Base-by-base conservation (phyloP, 2,797 vertebrate genomes). In the Microctenopoma lineatum region DNA sequence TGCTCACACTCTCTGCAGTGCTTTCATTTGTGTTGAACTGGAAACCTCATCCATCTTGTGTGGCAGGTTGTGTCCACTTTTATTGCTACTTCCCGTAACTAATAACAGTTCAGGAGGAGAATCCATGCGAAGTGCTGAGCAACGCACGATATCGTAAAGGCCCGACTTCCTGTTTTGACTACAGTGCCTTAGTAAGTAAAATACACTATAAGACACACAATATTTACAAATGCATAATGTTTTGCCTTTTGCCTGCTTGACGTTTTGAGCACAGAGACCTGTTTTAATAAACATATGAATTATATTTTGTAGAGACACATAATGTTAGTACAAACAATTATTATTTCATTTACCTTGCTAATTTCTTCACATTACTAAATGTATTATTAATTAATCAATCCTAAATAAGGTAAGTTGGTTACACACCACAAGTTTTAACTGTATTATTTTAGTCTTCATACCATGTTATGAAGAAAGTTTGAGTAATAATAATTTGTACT, bases 81-180 rank as follows among this genome's bases (percentile, higher is more conserved):
- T 68, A 48, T 8, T 4, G 57, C 70, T 64, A 51, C 6, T 2
- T 55, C 46, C 74, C 60, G 82, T 91, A 88, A 85, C 77, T 41
- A 4, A 68, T 47, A 80, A 86, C 95, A 98, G 93, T 94, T 84
- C 93, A 93, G 70, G 96, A 98, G 85, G 92, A 94, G 70, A 93
- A 94, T 86, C 93, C 94, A 25, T 99, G 98, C 83, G 96, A 98
- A 74, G 94, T 98, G 69, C 94, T 98, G 81, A 96, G 96, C 84
- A 95, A 94, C 29, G 96, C 97, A 4, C 94, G 98, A 4, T 99
- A 98, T 88, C 94, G 98, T 57, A 97, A 96, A 95, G 97, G 97
- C 59, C 97, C 97, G 1, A 93, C 95, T 59, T 95, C 96, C 93
- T 99, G 98, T 94, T 99, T 98, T 67, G 98, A 99, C 93, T 99